Conservation (phyloP, 2,113 vertebrate genomes). For the human (Homo sapiens) region DNA sequence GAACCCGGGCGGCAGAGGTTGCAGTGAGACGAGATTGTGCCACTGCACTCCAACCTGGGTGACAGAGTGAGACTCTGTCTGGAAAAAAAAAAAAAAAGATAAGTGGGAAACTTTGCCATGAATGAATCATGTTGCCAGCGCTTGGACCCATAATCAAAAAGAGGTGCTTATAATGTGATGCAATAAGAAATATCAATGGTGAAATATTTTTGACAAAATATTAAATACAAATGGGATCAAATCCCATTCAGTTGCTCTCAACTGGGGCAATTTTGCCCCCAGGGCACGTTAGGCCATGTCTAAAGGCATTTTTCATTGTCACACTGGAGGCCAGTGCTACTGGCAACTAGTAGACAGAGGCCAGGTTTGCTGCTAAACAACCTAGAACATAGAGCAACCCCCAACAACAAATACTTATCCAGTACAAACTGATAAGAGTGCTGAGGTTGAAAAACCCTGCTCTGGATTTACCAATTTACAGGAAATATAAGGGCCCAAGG, state of each 20-base stretch:
- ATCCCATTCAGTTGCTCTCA: background rate
- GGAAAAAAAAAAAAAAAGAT: background rate
- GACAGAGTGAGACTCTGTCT: too few relatives aligned
- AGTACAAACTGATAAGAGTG: background rate
- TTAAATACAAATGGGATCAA: background rate
- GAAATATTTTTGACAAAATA: background rate
- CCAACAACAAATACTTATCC: background rate
- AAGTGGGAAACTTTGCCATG: background rate
- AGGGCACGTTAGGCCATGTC: background rate
- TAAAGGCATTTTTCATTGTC: background rate
- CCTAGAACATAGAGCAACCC: background rate
- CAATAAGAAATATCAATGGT: background rate
- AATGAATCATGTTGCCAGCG: background rate
- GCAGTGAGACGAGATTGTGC: accelerated
- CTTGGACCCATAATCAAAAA: background rate
- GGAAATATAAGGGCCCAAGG: background rate
- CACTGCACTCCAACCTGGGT: too few relatives aligned
- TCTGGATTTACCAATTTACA: background rate
- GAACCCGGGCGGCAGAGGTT: too few relatives aligned
- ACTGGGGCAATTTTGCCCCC: background rate
- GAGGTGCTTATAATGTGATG: background rate
- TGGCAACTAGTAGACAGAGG: background rate
- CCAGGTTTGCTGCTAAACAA: background rate
- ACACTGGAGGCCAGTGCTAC: background rate
- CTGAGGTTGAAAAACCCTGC: background rate